Base-by-base conservation (phyloP, 1,140 invertebrate genomes). In the Nomia melanderi region DNA sequence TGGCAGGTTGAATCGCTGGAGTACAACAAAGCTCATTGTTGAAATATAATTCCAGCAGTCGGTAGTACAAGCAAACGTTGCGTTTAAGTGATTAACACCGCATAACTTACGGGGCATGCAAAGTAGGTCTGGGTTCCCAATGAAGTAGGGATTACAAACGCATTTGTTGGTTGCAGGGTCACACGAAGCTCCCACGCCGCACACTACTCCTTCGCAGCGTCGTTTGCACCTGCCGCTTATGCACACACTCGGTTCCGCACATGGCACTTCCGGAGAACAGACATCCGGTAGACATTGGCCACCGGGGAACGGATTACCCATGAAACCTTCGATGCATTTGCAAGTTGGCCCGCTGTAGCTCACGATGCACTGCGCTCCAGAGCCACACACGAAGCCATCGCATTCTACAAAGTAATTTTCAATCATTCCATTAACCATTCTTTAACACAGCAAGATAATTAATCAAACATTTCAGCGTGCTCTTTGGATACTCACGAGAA, bases 241-340 rank as follows among this genome's bases (percentile, higher is more conserved):
- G 88, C 97, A 98, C 1, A 96, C 94, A 86, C 96, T 95, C 0
- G 96, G 95, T 41, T 95, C 94, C 33, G 94, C 94, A 86, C 97
- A 98, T 3, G 96, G 96, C 31, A 95, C 93, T 0, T 94, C 93
- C 1, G 94, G 91, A 0, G 96, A 96, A 89, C 97, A 98, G 47
- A 97, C 92, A 90, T 97, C 97, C 44, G 95, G 95, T 41, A 92
- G 92, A 90, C 97, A 98, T 47, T 93, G 93, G 39, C 97, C 97
- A 36, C 97, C 97, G 9, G 97, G 96, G 93, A 98, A 98, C 25
- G 97, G 97, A 92, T 98, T 98, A 2, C 97, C 97, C 53, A 95
- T 94, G 87, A 95, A 96, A 44, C 97, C 97, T 89, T 96, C 95
- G 6, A 95, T 93, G 87, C 97, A 98, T 88, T 96, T 96, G 88